phyloP scores from a whole-genome alignment of 2,888 invertebrate genomes.

The Emmelina monodactyla region DNA sequence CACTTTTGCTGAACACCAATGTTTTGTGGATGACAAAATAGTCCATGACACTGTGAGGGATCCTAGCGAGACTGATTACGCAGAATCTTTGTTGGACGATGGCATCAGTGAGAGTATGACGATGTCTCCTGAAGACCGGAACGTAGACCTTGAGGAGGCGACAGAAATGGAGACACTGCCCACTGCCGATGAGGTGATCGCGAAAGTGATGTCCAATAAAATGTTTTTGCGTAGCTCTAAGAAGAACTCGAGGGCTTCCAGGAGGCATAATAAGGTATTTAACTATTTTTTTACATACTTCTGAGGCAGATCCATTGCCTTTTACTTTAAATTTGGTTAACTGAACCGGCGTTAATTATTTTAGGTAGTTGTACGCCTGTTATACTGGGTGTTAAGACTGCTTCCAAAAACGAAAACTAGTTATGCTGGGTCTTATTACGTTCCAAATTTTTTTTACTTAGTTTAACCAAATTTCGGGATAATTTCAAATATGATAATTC shows the following conservation, averaged over 20 bases:
- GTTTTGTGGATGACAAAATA: constrained; percentile 16
- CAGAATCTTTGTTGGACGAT: constrained; percentile 21
- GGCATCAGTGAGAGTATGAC: constrained; percentile 17
- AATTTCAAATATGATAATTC: too few species aligned
- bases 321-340: neutral
- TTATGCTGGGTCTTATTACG: too few species aligned
- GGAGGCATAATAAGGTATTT: constrained; percentile 38
- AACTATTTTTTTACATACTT: too few species aligned
- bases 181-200: constrained; percentile 38
- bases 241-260: constrained; percentile 18
- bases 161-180: constrained; percentile 19
- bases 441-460: too few species aligned
- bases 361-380: too few species aligned
- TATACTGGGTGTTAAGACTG: too few species aligned
- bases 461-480: too few species aligned
- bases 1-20: constrained; percentile 24
- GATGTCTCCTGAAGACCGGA: neutral
- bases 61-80: constrained; percentile 21
- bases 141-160: constrained; percentile 1
- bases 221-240: constrained; percentile 31
- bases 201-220: constrained; percentile 41
- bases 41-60: constrained; percentile 12
- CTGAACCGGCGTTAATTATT: too few species aligned
- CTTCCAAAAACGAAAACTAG: too few species aligned
- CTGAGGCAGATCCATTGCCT: neutral